Percentiles rank a stretch among this genome's conserved stretches.
Evolutionary conservation across 2,888 invertebrate genomes (phyloP).

Genomic region (Xanthostigma xanthostigma): DNA sequence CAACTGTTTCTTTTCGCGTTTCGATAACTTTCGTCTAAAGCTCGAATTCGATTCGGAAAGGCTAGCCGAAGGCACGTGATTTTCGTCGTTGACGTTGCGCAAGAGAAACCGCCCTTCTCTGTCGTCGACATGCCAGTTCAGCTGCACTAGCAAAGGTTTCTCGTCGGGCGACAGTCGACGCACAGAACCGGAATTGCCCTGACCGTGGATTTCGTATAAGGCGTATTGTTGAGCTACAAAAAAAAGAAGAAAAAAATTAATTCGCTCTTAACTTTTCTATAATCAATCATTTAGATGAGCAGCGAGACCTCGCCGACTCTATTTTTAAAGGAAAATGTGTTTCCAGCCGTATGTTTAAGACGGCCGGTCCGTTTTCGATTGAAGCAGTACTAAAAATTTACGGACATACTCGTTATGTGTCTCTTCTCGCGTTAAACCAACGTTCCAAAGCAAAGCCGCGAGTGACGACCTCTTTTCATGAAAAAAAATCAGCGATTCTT

Average conservation of each 20-base stretch:
- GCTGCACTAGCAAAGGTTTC: slow-evolving; percentile 88
- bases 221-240: slow-evolving; percentile 35
- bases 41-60: slow-evolving; percentile 64
- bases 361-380: no score
- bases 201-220: slow-evolving; percentile 52
- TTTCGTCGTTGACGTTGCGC: slow-evolving; percentile 75
- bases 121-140: slow-evolving; percentile 99
- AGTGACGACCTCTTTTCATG: slow-evolving; percentile 9
- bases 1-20: slow-evolving; percentile 93
- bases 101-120: slow-evolving; percentile 93
- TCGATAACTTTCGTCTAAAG: slow-evolving; percentile 87
- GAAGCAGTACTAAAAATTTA: no score
- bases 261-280: neutral
- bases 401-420: no score
- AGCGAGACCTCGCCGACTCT: neutral
- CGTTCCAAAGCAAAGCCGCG: neutral
- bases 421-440: neutral
- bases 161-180: slow-evolving; percentile 79
- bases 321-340: neutral
- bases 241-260: slow-evolving; percentile 8
- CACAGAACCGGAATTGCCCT: slow-evolving; percentile 39
- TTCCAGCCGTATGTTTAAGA: no score
- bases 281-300: neutral
- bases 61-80: slow-evolving; percentile 49
- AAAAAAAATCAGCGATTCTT: slow-evolving; percentile 1